phyloP scores from a whole-genome alignment of 2,888 invertebrate species.

The Carpatolechia fugitivella region DNA sequence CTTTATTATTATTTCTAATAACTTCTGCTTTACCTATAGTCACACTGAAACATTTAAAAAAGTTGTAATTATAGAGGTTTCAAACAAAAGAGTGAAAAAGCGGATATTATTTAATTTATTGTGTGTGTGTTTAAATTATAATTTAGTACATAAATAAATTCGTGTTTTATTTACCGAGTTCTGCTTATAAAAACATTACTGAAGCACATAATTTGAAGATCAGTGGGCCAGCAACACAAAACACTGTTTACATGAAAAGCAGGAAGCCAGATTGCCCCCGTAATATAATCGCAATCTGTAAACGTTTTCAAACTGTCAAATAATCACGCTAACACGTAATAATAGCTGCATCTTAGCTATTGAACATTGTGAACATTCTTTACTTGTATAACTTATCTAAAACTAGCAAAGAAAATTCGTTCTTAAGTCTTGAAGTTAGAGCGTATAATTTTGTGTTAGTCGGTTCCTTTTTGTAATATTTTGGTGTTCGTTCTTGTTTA shows the following conservation, averaged over 20 bases:
- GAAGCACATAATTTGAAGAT: neutral
- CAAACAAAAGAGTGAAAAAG: too few species aligned
- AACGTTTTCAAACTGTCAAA: constrained; percentile 80
- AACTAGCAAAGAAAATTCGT: constrained; percentile 19
- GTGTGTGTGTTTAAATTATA: neutral
- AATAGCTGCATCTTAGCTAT: constrained; percentile 70
- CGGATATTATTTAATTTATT: neutral
- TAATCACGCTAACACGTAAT: constrained; percentile 76
- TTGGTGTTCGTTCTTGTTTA: constrained; percentile 56
- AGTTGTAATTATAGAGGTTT: too few species aligned
- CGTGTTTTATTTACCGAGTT: neutral
- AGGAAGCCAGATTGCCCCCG: constrained; percentile 77
- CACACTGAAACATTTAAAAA: too few species aligned
- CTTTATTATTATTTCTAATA: too few species aligned
- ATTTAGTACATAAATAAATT: neutral
- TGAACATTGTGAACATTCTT: constrained; percentile 52
- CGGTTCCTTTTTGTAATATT: constrained; percentile 56
- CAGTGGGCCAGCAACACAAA: constrained; percentile 41
- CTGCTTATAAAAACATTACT: neutral
- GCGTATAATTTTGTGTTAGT: constrained; percentile 34
- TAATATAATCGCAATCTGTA: constrained; percentile 70
- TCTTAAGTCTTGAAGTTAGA: constrained; percentile 25
- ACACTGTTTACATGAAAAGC: constrained; percentile 69
- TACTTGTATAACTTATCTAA: neutral
- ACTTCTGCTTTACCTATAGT: too few species aligned